Evolutionary conservation across 2,113 vertebrate genomes (phyloP).

Genomic region (Crotalus helleri): DNA sequence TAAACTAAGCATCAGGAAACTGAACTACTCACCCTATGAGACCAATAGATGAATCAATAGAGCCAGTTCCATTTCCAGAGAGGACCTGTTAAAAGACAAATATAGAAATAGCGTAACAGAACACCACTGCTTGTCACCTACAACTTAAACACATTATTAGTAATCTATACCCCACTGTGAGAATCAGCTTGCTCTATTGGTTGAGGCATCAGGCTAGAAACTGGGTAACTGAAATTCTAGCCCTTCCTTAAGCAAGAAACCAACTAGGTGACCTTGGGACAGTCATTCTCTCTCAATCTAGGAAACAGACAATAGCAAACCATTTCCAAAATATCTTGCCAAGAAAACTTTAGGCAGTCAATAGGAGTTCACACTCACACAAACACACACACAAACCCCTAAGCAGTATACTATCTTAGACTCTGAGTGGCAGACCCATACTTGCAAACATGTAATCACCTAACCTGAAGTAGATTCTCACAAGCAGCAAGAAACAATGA

Average conservation of each 20-base stretch:
- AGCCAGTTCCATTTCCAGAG: neutral
- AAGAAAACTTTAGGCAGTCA: neutral
- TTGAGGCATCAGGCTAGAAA: neutral
- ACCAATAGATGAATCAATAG: neutral
- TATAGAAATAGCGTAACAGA: neutral
- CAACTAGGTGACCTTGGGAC: neutral
- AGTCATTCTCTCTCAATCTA: neutral
- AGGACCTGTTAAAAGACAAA: neutral
- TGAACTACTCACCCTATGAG: neutral
- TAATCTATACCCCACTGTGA: neutral
- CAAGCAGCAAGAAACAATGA: neutral
- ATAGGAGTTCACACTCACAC: neutral
- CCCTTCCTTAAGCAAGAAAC: neutral
- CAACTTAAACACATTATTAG: neutral
- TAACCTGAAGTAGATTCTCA: neutral
- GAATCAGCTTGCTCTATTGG: neutral
- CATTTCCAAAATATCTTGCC: neutral
- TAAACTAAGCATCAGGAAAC: neutral
- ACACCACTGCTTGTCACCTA: neutral
- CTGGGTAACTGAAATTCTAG: neutral
- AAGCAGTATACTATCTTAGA: neutral
- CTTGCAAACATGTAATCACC: neutral
- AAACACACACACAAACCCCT: neutral
- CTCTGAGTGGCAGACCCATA: neutral
- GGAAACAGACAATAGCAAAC: neutral